Conservation (phyloP, 2,113 vertebrate genomes). For the Loxodonta africana region DNA sequence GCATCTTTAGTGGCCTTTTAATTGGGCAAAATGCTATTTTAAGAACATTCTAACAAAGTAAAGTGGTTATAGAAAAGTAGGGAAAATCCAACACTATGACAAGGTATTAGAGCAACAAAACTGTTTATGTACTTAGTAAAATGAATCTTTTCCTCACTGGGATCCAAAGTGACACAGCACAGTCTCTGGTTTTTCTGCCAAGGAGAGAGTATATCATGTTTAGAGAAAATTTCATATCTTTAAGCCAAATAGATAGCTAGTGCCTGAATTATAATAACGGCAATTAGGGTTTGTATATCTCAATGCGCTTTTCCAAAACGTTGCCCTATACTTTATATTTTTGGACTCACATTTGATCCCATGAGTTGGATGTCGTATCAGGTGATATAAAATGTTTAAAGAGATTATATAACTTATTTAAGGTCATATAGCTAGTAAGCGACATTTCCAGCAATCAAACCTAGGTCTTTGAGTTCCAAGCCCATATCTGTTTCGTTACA, state of each 20-base stretch:
- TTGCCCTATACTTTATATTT: background rate
- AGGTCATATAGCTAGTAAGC: background rate
- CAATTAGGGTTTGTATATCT: background rate
- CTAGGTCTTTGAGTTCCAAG: background rate
- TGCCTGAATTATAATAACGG: background rate
- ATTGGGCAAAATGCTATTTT: slow-evolving; percentile 63
- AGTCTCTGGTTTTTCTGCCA: background rate
- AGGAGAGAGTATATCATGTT: background rate
- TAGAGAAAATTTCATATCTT: background rate
- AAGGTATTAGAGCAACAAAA: background rate
- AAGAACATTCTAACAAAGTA: slow-evolving; percentile 49
- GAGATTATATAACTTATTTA: background rate
- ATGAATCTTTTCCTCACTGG: background rate
- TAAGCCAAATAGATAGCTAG: background rate
- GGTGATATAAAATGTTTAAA: background rate
- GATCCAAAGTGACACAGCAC: background rate
- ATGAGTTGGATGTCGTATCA: background rate
- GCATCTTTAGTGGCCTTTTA: slow-evolving; percentile 58
- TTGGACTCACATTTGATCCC: background rate
- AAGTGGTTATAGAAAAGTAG: slow-evolving; percentile 17
- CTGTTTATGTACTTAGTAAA: background rate
- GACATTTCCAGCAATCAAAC: background rate
- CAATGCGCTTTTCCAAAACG: background rate
- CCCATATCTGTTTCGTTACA: background rate
- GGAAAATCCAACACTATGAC: background rate